Percentiles rank a stretch among this genome's conserved stretches.
Evolutionary conservation across 2,113 vertebrate species (phyloP).

Genomic region (Geococcyx californianus): DNA sequence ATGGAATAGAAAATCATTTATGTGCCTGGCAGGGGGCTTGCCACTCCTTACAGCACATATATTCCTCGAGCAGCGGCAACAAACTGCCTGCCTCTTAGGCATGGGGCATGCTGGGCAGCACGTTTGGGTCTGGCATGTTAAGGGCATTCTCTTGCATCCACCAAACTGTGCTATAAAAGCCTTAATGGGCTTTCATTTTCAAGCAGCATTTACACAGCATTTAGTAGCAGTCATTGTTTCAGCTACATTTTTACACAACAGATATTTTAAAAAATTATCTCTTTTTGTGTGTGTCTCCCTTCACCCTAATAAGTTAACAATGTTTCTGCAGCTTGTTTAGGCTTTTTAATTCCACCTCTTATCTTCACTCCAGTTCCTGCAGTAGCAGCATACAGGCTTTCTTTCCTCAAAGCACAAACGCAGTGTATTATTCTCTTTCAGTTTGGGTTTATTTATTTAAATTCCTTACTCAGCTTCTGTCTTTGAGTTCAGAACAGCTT

Average conservation of each 20-base stretch:
- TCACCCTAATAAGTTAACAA: not conserved
- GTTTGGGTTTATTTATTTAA: not conserved
- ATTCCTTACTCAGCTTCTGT: not conserved
- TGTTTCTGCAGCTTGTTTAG: not conserved
- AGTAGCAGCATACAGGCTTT: not conserved
- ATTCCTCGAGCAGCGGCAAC: not conserved
- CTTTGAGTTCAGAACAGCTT: not conserved
- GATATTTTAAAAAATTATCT: not conserved
- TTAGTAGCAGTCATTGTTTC: not conserved
- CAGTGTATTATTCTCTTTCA: not conserved
- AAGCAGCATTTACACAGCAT: not conserved
- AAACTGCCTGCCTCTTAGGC: not conserved
- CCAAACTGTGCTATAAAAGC: fast-evolving
- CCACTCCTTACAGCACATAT: not conserved
- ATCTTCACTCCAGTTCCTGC: not conserved
- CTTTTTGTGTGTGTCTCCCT: not conserved
- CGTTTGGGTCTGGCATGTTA: not conserved
- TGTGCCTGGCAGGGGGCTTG: fast-evolving
- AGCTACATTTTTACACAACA: not conserved
- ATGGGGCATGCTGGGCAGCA: not conserved
- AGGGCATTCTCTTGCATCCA: not conserved
- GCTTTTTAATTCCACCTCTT: not conserved
- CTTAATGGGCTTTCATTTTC: not conserved
- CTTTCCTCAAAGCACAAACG: not conserved
- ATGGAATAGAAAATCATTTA: not conserved